Conservation (phyloP, 2,113 vertebrate genomes). For the Ophthalmolycus amberensis region DNA sequence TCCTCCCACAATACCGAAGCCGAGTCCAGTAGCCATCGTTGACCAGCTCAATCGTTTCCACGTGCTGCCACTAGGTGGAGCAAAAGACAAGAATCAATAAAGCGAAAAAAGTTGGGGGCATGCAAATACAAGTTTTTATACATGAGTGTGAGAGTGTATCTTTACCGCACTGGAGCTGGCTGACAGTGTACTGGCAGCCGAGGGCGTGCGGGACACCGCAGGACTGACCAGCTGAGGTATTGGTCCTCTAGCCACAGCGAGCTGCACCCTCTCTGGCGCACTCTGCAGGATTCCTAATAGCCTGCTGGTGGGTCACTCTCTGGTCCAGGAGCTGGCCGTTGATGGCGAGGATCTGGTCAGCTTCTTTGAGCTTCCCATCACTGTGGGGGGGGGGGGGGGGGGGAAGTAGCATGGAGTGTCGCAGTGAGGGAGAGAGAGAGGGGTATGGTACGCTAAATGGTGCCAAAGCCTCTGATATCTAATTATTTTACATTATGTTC, state of each 20-base stretch:
- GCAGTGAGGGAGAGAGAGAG: neutral
- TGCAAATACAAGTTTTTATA: neutral
- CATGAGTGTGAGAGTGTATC: neutral
- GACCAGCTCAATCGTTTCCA: conserved; percentile 93
- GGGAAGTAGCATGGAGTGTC: neutral
- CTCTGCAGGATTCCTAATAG: conserved; percentile 93
- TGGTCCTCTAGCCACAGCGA: conserved; percentile 90
- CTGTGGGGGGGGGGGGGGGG: conserved; percentile 68
- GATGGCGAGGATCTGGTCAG: conserved; percentile 95
- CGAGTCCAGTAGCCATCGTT: conserved; percentile 95
- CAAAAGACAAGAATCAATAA: neutral
- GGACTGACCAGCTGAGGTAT: conserved; percentile 90
- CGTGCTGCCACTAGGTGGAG: conserved; percentile 88
- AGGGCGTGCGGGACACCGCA: conserved; percentile 91
- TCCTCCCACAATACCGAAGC: conserved; percentile 96
- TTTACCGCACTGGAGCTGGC: conserved; percentile 92
- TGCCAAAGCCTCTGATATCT: neutral
- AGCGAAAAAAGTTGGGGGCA: neutral
- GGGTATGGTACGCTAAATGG: neutral
- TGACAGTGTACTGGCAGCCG: conserved; percentile 93
- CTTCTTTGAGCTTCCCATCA: conserved; percentile 93
- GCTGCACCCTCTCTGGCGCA: conserved; percentile 89
- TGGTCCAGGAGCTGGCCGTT: conserved; percentile 91
- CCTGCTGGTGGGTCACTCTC: conserved; percentile 95
- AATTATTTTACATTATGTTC: neutral